Evolutionary conservation across 2,888 invertebrate species (phyloP).

Genomic region (Hyalella azteca): DNA sequence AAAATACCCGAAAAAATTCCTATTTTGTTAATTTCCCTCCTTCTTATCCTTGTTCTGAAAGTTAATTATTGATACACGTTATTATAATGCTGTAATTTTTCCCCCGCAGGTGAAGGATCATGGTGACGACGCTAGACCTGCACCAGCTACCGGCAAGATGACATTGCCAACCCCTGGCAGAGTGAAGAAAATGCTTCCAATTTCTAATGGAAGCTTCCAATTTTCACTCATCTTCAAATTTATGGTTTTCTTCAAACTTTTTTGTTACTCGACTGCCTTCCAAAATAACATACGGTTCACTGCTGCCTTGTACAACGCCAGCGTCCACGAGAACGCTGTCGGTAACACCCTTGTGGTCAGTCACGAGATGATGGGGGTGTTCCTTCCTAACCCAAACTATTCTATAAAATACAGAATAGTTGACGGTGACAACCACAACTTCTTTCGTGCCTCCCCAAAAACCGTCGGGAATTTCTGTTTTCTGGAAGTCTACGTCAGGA

Average conservation of each 20-base stretch:
- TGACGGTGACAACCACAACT: constrained; percentile 83
- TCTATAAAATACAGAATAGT: constrained; percentile 82
- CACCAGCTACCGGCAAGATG: constrained; percentile 47
- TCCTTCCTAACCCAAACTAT: constrained; percentile 63
- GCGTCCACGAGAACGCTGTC: constrained; percentile 89
- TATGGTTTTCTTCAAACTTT: neutral
- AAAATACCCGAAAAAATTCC: too few species aligned
- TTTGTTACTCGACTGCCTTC: neutral
- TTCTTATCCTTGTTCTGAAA: too few species aligned
- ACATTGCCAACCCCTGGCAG: constrained; percentile 42
- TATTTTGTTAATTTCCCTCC: too few species aligned
- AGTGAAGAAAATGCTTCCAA: constrained; percentile 38
- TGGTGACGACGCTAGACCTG: constrained; percentile 42
- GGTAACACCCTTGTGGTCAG: constrained; percentile 80
- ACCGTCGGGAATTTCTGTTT: constrained; percentile 95
- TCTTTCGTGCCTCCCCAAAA: constrained; percentile 90
- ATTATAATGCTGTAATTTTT: too few species aligned
- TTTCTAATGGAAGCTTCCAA: constrained; percentile 31
- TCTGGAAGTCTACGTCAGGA: constrained; percentile 84
- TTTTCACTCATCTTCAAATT: constrained; percentile 17
- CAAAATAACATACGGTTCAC: constrained; percentile 71
- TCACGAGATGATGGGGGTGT: constrained; percentile 79
- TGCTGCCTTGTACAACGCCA: constrained; percentile 79
- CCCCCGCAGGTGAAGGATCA: constrained; percentile 39
- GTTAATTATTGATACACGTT: too few species aligned